Evolutionary conservation across 2,888 invertebrate species (phyloP).

Genomic region (Petrolisthes manimaculis): DNA sequence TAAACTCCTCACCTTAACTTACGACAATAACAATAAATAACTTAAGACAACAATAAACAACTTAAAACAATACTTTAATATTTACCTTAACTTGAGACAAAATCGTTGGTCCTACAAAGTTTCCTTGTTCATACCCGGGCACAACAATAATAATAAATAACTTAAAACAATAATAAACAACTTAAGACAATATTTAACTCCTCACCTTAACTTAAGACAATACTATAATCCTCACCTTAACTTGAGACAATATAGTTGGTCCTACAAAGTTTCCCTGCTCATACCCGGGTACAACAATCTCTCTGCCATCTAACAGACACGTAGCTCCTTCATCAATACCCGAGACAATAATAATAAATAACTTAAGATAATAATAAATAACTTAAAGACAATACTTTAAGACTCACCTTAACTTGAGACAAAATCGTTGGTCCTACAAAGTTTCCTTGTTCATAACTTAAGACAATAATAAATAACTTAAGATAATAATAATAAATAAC

Average conservation of each 20-base stretch:
- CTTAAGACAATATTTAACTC: not conserved
- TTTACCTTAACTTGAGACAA: slow-evolving; percentile 83
- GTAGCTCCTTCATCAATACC: slow-evolving; percentile 93
- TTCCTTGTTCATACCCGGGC: slow-evolving; percentile 96
- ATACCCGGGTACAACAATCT: too few relatives aligned
- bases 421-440: slow-evolving; percentile 97
- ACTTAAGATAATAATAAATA: too few relatives aligned
- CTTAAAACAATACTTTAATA: too few relatives aligned
- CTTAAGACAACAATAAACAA: too few relatives aligned
- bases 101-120: slow-evolving; percentile 97
- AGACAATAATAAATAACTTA: not conserved
- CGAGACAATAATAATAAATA: too few relatives aligned
- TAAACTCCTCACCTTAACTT: too few relatives aligned
- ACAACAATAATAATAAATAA: too few relatives aligned
- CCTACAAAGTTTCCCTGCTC: slow-evolving; percentile 86
- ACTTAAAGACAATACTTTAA: too few relatives aligned
- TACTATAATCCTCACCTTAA: not conserved
- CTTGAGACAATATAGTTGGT: slow-evolving; percentile 85
- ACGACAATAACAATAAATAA: too few relatives aligned
- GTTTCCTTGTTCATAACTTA: slow-evolving; percentile 92
- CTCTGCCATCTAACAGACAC: slow-evolving; percentile 71
- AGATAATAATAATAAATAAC: not conserved
- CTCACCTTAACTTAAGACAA: not conserved
- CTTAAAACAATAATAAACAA: slow-evolving; percentile 68
- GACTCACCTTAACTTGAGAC: slow-evolving; percentile 81